Evolutionary conservation across 1,140 invertebrate genomes (phyloP), one percentile per base, ranked within the genome.

Genomic region (Aphelenchoides avenae): DNA sequence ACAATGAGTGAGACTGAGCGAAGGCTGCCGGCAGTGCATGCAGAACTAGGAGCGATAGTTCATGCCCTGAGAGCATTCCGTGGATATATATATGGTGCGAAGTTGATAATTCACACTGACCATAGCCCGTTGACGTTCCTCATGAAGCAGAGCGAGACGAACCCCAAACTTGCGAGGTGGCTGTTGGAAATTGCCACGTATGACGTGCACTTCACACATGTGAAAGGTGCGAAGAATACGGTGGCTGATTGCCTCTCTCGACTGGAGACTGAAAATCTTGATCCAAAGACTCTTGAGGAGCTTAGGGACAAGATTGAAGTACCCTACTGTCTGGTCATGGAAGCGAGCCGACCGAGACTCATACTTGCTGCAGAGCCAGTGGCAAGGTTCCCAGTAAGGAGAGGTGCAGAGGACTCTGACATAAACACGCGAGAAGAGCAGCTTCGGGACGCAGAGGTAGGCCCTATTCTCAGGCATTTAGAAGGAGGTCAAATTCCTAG

Each of bases 91-190:
- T 61, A 61, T 6, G n/a, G 40, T 6, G 31, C 43, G 4, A 7
- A 49, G 43, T 26, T 61, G 3, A 44, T 52, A 13, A n/a, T 61
- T 2, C 43, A 61, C 11, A 59, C 55, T 3, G 58, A 61, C 11
- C 58, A 61, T 15, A 37, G 33, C 9, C 54, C 58, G n/a, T 9
- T 61, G 3, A 40, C 22, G 5, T 57, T 30, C 15, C 42, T 61
- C 9, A 33, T 52, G 34, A 40, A 24, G 3, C 57, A 61, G n/a
- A 24, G 27, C 1, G 34, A 61, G 3, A 18, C 26, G 1, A 39
- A 57, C n/a, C 11, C 44, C 13, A 41, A 36, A 22, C 30, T 58
- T 5, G 42, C 57, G 9, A 4, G 58, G 13, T 61, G 58, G 58
- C 31, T 57, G 3, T 41, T 61, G 18, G 58, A 57, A 30, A 15